Conservation (phyloP, 2,797 vertebrate genomes). For the Hoplostethus atlanticus region DNA sequence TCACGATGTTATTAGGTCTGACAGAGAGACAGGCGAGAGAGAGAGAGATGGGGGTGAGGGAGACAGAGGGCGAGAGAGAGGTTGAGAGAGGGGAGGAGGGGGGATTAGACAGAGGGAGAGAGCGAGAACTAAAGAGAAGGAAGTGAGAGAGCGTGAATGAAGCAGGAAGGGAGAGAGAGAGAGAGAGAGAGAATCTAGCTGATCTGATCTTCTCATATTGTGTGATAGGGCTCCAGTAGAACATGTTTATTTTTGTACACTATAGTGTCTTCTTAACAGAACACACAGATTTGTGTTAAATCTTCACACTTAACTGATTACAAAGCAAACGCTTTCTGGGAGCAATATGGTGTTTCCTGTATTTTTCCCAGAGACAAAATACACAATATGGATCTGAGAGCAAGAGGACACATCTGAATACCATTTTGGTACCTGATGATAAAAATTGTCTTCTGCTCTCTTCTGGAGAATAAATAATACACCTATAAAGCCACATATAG, state of each 20-base stretch:
- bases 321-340: slow-evolving; percentile 44
- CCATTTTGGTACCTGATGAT: background rate
- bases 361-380: slow-evolving; percentile 3
- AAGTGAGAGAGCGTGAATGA: slow-evolving; percentile 20
- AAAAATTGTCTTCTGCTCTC: background rate
- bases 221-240: slow-evolving; percentile 35
- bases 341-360: slow-evolving; percentile 22
- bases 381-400: background rate
- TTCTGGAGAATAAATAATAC: slow-evolving; percentile 7
- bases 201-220: slow-evolving; percentile 40
- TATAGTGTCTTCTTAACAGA: background rate
- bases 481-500: slow-evolving; percentile 23
- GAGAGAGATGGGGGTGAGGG: slow-evolving; percentile 42
- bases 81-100: slow-evolving; percentile 46
- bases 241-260: background rate
- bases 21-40: slow-evolving; percentile 51
- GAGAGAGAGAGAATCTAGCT: slow-evolving; percentile 9
- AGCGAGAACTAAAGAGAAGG: slow-evolving; percentile 32
- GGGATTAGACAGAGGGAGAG: slow-evolving; percentile 1
- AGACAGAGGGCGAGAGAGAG: slow-evolving; percentile 47
- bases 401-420: background rate
- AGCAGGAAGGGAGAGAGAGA: background rate
- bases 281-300: background rate
- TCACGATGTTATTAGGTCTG: slow-evolving; percentile 63
- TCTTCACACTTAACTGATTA: slow-evolving; percentile 6